Conservation (phyloP, 2,113 vertebrate genomes). For the Paralichthys olivaceus region DNA sequence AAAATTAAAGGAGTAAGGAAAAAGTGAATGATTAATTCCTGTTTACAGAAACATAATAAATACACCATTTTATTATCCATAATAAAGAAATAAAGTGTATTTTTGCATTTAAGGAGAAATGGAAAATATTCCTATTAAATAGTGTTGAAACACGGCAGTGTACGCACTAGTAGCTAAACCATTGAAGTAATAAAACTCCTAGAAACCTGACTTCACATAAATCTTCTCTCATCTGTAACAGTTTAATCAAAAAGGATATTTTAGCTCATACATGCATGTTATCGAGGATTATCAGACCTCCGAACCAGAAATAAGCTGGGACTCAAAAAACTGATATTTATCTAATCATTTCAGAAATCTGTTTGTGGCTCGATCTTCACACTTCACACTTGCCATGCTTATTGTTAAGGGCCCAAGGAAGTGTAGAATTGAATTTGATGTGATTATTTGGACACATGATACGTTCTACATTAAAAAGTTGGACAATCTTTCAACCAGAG, state of each 20-base stretch:
- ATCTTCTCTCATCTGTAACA: conserved; percentile 22
- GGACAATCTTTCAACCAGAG: too few species aligned
- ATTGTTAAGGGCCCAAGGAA: too few species aligned
- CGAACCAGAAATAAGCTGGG: conserved; percentile 2
- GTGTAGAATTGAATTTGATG: too few species aligned
- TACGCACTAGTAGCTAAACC: conserved; percentile 32
- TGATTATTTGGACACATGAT: too few species aligned
- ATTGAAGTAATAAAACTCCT: conserved; percentile 28
- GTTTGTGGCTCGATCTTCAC: too few species aligned
- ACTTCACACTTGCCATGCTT: too few species aligned
- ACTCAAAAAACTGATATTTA: background rate
- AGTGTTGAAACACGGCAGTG: background rate
- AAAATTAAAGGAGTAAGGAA: background rate
- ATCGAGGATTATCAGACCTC: background rate
- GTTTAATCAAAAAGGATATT: background rate
- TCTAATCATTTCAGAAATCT: too few species aligned
- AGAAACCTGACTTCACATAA: conserved; percentile 11
- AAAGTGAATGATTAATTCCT: conserved; percentile 10
- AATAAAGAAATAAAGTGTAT: too few species aligned
- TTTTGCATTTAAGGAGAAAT: too few species aligned
- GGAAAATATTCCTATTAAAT: too few species aligned
- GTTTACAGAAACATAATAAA: conserved; percentile 11
- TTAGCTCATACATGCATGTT: background rate
- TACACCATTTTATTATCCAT: background rate
- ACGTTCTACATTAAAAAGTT: too few species aligned